These are phyloP conservation scores for Melitaea cinxia DNA, from an alignment of 1,140 invertebrate genomes.

Conservation along the genomic window DNA sequence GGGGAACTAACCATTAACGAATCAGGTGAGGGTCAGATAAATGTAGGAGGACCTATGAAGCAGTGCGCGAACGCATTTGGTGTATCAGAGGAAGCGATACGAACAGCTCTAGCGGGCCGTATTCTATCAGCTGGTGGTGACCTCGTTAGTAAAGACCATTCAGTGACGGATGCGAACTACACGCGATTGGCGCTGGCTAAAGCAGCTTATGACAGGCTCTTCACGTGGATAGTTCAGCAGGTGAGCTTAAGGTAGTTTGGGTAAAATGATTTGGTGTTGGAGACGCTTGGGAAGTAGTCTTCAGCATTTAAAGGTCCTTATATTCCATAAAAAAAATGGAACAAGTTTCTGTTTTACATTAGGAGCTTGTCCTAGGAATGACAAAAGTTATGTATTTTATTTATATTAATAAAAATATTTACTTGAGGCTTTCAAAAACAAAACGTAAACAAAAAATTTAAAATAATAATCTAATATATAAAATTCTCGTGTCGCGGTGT, in stretches of 20 bases:
- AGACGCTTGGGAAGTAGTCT: too few relatives aligned
- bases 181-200: conserved; percentile 97
- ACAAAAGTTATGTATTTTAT: too few relatives aligned
- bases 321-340: too few relatives aligned
- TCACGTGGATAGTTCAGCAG: conserved; percentile 94
- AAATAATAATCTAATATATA: too few relatives aligned
- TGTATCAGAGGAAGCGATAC: conserved; percentile 88
- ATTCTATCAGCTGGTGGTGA: conserved; percentile 97
- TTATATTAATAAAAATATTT: too few relatives aligned
- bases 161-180: conserved; percentile 91
- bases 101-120: conserved; percentile 89
- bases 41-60: conserved; percentile 54
- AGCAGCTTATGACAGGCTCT: conserved; percentile 95
- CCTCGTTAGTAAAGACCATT: conserved; percentile 96
- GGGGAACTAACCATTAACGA: conserved; percentile 71
- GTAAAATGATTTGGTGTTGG: too few relatives aligned
- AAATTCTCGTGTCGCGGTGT: too few relatives aligned
- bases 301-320: too few relatives aligned
- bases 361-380: too few relatives aligned
- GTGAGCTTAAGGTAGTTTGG: conserved; percentile 41
- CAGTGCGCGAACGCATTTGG: conserved; percentile 82
- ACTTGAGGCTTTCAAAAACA: too few relatives aligned
- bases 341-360: too few relatives aligned
- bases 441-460: too few relatives aligned
- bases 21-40: conserved; percentile 48